Evolutionary conservation across 2,888 invertebrate genomes (phyloP), one percentile per base, ranked within the genome.

Genomic region (Agriotes lineatus): DNA sequence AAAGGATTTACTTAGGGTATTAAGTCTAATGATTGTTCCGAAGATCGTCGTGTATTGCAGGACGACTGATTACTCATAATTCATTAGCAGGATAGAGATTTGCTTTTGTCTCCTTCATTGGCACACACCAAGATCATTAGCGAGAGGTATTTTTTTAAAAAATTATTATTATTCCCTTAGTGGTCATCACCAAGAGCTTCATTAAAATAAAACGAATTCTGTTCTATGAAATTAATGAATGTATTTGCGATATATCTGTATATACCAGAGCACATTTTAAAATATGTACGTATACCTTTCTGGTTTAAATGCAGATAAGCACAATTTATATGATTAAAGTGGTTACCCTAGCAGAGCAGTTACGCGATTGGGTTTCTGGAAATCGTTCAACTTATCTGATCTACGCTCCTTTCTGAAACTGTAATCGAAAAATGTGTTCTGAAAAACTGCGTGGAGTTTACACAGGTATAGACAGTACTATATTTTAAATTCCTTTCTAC

Each of bases 1-100:
- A 64, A 64, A 64, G 64, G 64, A 64, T 64, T 57, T 64, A 57
- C 64, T 64, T 57, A 35, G 57, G 48, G 64, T 64, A 64, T 64
- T 64, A 64, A 19, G 48, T 64, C 45, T 57, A 64, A 64, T 57
- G 64, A 64, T 56, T 57, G 64, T 64, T 56, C 57, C 57, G 22
- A 56, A 64, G 35, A 45, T 64, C 44, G 45, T 57, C 42, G 45
- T 45, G 35, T 42, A 7, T 62, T 62, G n/a, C 35, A 39, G 10
- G 35, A 54, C 25, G 25, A 54, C 39, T 37, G 16, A 12, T 19
- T 33, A 12, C 56, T 52, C 22, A 56, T 56, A 35, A n/a, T 37
- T 22, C n/a, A 42, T 42, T 42, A 42, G 7, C 16, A 18, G 16
- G 16, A 14, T 5, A 18, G 4, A 3, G 25, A 25, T 25, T 25